Evolutionary conservation across 2,113 vertebrate genomes (phyloP).

Genomic region (Bubo bubo): DNA sequence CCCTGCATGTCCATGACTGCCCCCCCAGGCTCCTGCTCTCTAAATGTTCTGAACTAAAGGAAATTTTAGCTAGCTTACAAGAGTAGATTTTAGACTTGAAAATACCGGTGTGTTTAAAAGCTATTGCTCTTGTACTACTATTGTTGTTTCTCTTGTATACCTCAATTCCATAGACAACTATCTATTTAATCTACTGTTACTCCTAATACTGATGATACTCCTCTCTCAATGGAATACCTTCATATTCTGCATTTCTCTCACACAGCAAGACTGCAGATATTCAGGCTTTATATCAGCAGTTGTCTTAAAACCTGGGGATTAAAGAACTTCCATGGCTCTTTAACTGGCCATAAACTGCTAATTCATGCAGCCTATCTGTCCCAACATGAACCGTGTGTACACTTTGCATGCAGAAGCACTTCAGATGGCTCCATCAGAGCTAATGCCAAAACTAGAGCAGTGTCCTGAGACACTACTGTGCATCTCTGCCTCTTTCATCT

Average conservation of each 20-base stretch:
- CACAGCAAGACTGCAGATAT: background rate
- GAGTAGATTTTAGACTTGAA: background rate
- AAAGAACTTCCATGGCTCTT: background rate
- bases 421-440: accelerated
- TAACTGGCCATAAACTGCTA: background rate
- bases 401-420: background rate
- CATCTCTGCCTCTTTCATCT: background rate
- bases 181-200: background rate
- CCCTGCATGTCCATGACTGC: background rate
- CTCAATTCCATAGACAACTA: background rate
- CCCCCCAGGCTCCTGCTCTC: background rate
- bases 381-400: background rate
- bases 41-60: background rate
- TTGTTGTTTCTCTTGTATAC: background rate
- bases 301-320: background rate
- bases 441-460: background rate
- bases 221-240: background rate
- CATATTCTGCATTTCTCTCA: background rate
- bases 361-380: background rate
- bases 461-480: background rate
- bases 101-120: background rate
- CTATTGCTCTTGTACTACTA: background rate
- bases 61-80: background rate
- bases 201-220: background rate
- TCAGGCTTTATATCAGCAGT: background rate